Evolutionary conservation across 2,888 invertebrate species (phyloP).

Genomic region (Onthophagus sagittarius): DNA sequence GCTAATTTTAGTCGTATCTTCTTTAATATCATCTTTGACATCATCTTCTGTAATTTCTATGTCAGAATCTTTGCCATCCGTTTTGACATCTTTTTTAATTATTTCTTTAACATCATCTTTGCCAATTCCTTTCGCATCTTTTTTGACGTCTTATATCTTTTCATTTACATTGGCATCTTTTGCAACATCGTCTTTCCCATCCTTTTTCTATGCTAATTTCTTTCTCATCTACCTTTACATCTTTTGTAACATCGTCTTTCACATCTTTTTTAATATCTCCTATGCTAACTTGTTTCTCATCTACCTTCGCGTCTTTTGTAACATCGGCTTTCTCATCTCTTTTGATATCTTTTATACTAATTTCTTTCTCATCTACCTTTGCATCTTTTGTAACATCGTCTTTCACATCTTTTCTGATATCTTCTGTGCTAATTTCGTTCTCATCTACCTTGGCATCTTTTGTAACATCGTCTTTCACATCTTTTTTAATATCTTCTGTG

Average conservation of each 20-base stretch:
- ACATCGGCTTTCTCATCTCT: too few species aligned
- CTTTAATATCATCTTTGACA: constrained; percentile 22
- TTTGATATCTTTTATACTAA: too few species aligned
- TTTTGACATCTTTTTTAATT: constrained; percentile 34
- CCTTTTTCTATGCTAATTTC: constrained; percentile 11
- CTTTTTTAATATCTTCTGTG: too few species aligned
- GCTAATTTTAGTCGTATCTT: constrained; percentile 26
- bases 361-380: constrained; percentile 37
- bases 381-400: too few species aligned
- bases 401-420: constrained; percentile 33
- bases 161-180: constrained; percentile 31
- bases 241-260: constrained; percentile 21
- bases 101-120: constrained; percentile 3
- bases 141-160: constrained; percentile 30
- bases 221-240: not conserved
- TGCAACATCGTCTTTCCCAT: constrained; percentile 15
- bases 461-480: too few species aligned
- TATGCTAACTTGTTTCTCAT: constrained; percentile 26
- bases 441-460: too few species aligned
- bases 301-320: not conserved
- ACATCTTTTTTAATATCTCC: constrained; percentile 34
- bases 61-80: constrained; percentile 6
- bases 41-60: not conserved
- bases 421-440: too few species aligned
- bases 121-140: constrained; percentile 27